Evolutionary conservation across 2,113 vertebrate species (phyloP), one percentile per base, ranked within the genome.

Genomic region (Equus quagga): DNA sequence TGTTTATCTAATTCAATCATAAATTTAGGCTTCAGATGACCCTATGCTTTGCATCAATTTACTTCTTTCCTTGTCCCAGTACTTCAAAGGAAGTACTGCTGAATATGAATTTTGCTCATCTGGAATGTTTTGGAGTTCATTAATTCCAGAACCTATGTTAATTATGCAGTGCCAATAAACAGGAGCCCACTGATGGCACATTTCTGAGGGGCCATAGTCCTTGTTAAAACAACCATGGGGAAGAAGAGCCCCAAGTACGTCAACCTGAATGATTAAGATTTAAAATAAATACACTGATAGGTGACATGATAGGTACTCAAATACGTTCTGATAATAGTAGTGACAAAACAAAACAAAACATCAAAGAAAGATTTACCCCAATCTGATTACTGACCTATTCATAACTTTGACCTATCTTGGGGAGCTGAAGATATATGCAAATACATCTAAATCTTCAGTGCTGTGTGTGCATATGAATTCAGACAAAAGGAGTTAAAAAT

Each of bases 81-180:
- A 98, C 91, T 96, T 97, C 79, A 97, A 96, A 97, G 76, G 80
- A 81, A 92, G 46, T 46, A 54, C 36, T 91, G 87, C 89, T 91
- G 80, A 49, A 65, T 86, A 93, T 70, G 70, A 86, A 95, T 93
- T 94, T 79, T 92, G 64, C 36, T 93, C 91, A 84, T 95, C 82
- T 72, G 73, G 86, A 86, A 95, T 91, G 96, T 67, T 97, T 90
- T 91, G 79, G 76, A 91, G 79, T 89, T 97, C 86, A 97, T 97
- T 92, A 96, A 86, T 93, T 83, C 79, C 51, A 97, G 93, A 96
- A 92, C 49, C 80, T 26, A 18, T 78, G 79, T 33, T 92, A 97
- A 97, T 93, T 89, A 92, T 69, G 64, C 89, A 95, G 73, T 81
- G 60, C 82, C 76, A 95, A 88, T 67, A 95, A 87, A 78, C 1